These are phyloP conservation scores for Melopsittacus undulatus DNA, from an alignment of 2,797 vertebrate genomes.

Conservation along the genomic window DNA sequence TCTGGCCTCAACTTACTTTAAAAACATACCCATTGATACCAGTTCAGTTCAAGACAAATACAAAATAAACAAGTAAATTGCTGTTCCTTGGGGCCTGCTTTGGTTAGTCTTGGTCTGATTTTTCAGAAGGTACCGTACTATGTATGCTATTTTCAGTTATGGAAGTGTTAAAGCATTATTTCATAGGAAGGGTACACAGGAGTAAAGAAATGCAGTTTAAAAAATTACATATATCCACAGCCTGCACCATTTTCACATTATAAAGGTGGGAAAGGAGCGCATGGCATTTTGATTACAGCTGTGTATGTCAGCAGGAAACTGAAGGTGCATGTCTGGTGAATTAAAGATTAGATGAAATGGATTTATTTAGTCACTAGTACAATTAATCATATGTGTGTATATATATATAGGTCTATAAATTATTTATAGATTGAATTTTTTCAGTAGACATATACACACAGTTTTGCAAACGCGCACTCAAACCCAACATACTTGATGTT, in stretches of 20 bases:
- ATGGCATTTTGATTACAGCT: neutral
- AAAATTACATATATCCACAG: neutral
- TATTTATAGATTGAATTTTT: neutral
- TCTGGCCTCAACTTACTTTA: neutral
- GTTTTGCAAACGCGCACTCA: neutral
- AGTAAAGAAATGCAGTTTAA: neutral
- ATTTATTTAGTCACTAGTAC: neutral
- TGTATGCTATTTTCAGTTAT: neutral
- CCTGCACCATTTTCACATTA: neutral
- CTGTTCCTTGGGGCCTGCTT: neutral
- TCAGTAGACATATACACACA: neutral
- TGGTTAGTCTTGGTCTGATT: neutral
- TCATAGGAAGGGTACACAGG: neutral
- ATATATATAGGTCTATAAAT: neutral
- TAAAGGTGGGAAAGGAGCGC: neutral
- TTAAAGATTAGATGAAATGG: neutral
- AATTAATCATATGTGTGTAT: accelerated
- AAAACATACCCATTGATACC: neutral
- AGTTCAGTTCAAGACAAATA: neutral
- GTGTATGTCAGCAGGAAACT: neutral
- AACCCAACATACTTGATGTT: neutral
- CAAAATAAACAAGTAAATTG: neutral
- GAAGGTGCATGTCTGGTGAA: neutral
- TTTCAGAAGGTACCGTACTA: neutral
- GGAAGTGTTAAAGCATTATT: neutral